Evolutionary conservation across 2,797 vertebrate species (phyloP).

Genomic region (Mareca penelope): DNA sequence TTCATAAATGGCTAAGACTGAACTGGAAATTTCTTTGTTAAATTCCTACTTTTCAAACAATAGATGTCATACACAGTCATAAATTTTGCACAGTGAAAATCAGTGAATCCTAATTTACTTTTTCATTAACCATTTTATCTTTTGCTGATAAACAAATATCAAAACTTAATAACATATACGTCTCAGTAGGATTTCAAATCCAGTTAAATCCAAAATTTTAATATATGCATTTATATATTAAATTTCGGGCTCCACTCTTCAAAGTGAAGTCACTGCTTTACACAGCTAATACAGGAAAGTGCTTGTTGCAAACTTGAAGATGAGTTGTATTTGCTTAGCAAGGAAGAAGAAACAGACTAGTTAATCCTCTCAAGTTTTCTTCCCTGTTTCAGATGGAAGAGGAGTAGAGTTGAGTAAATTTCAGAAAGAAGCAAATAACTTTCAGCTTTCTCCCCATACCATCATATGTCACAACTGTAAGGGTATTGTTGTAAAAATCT

Average conservation of each 20-base stretch:
- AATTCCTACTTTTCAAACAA: not conserved
- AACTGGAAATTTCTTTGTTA: not conserved
- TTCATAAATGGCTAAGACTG: not conserved
- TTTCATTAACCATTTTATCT: not conserved
- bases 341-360: not conserved
- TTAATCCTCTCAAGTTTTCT: not conserved
- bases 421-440: not conserved
- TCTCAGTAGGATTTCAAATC: not conserved
- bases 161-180: not conserved
- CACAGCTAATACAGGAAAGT: not conserved
- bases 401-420: not conserved
- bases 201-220: not conserved
- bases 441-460: not conserved
- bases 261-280: not conserved
- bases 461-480: not conserved
- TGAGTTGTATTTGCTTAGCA: not conserved
- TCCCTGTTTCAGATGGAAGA: not conserved
- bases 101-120: not conserved
- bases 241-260: accelerated
- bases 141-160: not conserved
- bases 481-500: not conserved
- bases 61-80: not conserved
- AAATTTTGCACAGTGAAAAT: not conserved
- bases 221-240: not conserved
- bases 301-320: not conserved